Percentiles rank a stretch among this genome's conserved stretches.
Evolutionary conservation across 2,888 invertebrate species (phyloP).

Genomic region (Diarsia mendica): DNA sequence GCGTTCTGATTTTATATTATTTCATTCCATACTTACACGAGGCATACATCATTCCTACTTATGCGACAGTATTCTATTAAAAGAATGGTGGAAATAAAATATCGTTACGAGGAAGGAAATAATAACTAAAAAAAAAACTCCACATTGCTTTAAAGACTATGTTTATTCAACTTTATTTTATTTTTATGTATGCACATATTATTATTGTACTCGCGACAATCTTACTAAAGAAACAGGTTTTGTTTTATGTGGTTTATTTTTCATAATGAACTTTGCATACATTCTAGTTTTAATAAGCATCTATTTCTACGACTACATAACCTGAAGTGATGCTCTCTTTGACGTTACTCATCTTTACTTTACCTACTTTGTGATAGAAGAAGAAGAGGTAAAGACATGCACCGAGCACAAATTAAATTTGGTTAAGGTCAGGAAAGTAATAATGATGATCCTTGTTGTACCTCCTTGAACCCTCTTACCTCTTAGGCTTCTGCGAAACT

Average conservation of each 20-base stretch:
- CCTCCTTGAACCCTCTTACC: too few species aligned
- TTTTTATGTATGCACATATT: conserved; percentile 12
- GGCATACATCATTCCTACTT: neutral
- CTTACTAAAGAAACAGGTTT: conserved; percentile 9
- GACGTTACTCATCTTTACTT: neutral
- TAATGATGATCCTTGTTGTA: too few species aligned
- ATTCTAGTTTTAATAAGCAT: neutral
- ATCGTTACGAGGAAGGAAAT: conserved; percentile 31
- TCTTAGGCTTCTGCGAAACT: neutral
- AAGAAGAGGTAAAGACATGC: too few species aligned
- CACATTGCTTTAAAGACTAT: conserved; percentile 5
- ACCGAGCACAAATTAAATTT: too few species aligned
- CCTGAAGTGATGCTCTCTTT: neutral
- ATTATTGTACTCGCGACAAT: neutral
- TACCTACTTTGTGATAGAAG: neutral
- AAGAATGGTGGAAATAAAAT: conserved; percentile 25
- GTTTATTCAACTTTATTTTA: conserved; percentile 22
- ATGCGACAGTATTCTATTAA: conserved; percentile 12
- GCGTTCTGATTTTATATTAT: too few species aligned
- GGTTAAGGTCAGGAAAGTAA: too few species aligned
- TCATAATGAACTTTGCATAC: conserved; percentile 4
- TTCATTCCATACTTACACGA: neutral
- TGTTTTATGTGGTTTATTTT: neutral
- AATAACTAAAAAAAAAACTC: too few species aligned
- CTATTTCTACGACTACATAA: neutral